Evolutionary conservation across 2,113 vertebrate species (phyloP).

Genomic region (Oryzias celebensis): DNA sequence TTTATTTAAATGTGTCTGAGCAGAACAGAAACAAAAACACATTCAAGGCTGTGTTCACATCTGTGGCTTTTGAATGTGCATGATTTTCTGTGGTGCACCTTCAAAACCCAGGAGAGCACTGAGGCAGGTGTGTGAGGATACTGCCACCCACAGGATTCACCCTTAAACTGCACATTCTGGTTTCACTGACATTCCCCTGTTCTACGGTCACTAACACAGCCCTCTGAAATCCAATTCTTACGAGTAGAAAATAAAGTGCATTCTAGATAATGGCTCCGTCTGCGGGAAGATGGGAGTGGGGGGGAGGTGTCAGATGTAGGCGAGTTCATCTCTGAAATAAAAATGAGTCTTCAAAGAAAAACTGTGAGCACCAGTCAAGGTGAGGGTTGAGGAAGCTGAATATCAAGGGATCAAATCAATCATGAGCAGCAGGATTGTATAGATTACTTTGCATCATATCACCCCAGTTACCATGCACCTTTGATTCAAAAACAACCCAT

Average conservation of each 20-base stretch:
- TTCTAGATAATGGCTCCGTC: constrained; percentile 40
- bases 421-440: constrained; percentile 45
- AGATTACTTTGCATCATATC: constrained; percentile 59
- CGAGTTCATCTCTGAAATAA: constrained; percentile 10
- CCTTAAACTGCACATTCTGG: constrained; percentile 44
- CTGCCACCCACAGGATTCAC: constrained; percentile 49
- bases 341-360: constrained; percentile 27
- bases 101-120: constrained; percentile 25
- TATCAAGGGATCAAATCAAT: constrained; percentile 18
- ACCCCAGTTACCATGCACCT: constrained; percentile 74
- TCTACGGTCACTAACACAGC: constrained; percentile 36
- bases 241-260: constrained; percentile 77
- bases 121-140: constrained; percentile 26
- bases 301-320: not conserved
- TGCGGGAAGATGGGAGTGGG: too few species aligned
- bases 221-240: constrained; percentile 54
- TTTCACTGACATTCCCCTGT: constrained; percentile 10
- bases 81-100: constrained; percentile 48
- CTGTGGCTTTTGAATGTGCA: constrained; percentile 12
- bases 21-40: constrained; percentile 10
- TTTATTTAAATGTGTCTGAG: constrained; percentile 16
- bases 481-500: constrained; percentile 58
- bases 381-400: constrained; percentile 22
- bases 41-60: constrained; percentile 47
- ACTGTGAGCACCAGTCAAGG: constrained; percentile 58